These are phyloP conservation scores for Nothura maculosa DNA, from an alignment of 2,797 vertebrate species.

Conservation along the genomic window DNA sequence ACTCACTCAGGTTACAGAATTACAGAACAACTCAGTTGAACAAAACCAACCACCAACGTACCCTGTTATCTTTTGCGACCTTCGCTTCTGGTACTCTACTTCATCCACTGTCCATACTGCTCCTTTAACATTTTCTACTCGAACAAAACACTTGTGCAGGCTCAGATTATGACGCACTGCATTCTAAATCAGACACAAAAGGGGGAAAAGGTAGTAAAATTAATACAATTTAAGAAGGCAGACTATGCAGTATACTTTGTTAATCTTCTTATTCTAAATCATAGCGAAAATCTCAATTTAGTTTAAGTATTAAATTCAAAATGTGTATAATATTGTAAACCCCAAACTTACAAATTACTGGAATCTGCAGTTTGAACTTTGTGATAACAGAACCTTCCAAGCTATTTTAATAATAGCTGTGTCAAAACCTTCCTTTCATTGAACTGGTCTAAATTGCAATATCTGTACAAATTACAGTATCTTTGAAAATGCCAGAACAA, in stretches of 20 bases:
- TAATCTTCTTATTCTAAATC: conserved; percentile 83
- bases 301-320: conserved; percentile 81
- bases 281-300: conserved; percentile 78
- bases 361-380: conserved; percentile 89
- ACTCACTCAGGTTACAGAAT: conserved; percentile 65
- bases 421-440: conserved; percentile 93
- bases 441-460: conserved; percentile 94
- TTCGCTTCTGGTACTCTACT: conserved; percentile 98
- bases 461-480: conserved; percentile 95
- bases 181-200: conserved; percentile 88
- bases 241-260: conserved; percentile 65
- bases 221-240: conserved; percentile 81
- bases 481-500: conserved; percentile 91
- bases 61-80: conserved; percentile 99
- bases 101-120: conserved; percentile 99
- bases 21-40: conserved; percentile 71
- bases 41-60: conserved; percentile 81
- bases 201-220: conserved; percentile 77
- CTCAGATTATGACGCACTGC: conserved; percentile 99
- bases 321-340: conserved; percentile 78
- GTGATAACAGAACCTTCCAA: conserved; percentile 93
- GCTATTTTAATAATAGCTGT: conserved; percentile 97
- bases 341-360: conserved; percentile 85
- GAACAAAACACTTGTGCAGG: conserved; percentile 99
- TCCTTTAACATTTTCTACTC: conserved; percentile 99